These are phyloP conservation scores for Suricata suricatta DNA, from an alignment of 2,113 vertebrate species.

Conservation along the genomic window DNA sequence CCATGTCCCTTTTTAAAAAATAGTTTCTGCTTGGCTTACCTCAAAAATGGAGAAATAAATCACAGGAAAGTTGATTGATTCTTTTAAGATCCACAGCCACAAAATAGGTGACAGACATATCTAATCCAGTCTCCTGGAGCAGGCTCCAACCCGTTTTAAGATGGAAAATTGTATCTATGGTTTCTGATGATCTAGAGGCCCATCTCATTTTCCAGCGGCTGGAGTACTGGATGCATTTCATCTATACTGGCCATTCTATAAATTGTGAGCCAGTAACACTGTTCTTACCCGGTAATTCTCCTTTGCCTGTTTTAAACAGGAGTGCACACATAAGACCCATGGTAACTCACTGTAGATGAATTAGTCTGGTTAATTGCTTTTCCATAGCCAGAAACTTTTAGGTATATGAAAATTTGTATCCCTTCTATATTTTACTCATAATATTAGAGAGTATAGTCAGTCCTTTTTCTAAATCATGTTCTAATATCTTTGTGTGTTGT, in stretches of 20 bases:
- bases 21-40: slow-evolving; percentile 45
- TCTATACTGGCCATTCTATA: neutral
- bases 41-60: slow-evolving; percentile 55
- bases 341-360: neutral
- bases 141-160: neutral
- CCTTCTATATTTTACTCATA: slow-evolving; percentile 36
- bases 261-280: neutral
- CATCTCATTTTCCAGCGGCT: neutral
- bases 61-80: slow-evolving; percentile 55
- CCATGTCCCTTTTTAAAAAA: slow-evolving; percentile 30
- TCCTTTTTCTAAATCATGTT: slow-evolving; percentile 18
- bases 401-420: slow-evolving; percentile 40
- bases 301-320: slow-evolving; percentile 16
- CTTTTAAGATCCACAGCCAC: slow-evolving; percentile 22
- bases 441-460: slow-evolving; percentile 36
- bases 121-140: neutral
- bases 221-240: neutral
- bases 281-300: neutral
- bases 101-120: slow-evolving; percentile 54
- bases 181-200: neutral
- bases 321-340: neutral
- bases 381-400: slow-evolving; percentile 52
- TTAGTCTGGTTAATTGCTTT: slow-evolving; percentile 38
- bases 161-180: slow-evolving; percentile 29
- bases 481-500: slow-evolving; percentile 28